Evolutionary conservation across 1,140 invertebrate genomes (phyloP), one percentile per base, ranked within the genome.

Genomic region (Lordiphosa collinella): DNA sequence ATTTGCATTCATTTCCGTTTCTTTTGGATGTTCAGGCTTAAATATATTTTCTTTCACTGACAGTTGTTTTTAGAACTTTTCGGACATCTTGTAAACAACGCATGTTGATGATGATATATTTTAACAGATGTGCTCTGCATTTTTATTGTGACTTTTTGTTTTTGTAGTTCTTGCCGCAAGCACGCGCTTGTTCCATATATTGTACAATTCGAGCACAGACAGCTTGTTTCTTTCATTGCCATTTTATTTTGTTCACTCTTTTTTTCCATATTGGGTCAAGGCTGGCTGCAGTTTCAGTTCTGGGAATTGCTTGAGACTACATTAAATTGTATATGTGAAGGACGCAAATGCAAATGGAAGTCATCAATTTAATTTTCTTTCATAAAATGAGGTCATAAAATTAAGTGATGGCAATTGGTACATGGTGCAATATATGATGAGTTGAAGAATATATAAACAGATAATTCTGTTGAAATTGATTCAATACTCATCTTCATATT

Each of bases 31-130:
- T 48, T 48, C 18, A 54, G 50, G 38, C 64, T 73, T 60, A 48
- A 53, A 25, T 59, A 53, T 34, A 29, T 32, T 8, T 35, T 13
- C 29, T 38, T 31, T 53, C 55, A 51, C 51, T 51, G 62, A 84
- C 58, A 76, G 60, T 76, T 76, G 72, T 82, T 84, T 82, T 76
- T 78, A 68, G 78, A 84, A 78, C 55, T 59, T 62, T 41, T 76
- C 70, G 64, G 75, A 64, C 72, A 84, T 61, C 35, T 49, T 54
- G 63, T 64, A 40, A 14, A 50, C 40, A 68, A 70, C 61, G 56
- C 53, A 57, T 82, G 61, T 41, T 71, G 58, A 37, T 41, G 47
- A 78, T 82, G 76, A 84, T 84, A 66, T 65, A 78, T 82, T 53
- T 69, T 11, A 69, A 52, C 78, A 82, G 78, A 82, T 82, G 78